Evolutionary conservation across 2,113 vertebrate species (phyloP).

Genomic region (Scortum barcoo): DNA sequence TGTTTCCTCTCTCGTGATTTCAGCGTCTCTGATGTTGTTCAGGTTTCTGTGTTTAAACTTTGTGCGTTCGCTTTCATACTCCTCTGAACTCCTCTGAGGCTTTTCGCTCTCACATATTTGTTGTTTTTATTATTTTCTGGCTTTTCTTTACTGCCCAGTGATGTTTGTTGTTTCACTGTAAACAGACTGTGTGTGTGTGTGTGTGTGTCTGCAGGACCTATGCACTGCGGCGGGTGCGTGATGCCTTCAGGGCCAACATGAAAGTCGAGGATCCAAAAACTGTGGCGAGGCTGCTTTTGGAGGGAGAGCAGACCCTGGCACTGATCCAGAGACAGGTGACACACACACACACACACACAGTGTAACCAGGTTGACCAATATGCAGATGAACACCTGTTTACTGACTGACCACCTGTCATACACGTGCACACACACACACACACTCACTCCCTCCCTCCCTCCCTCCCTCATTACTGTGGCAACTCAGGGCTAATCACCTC

Average conservation of each 20-base stretch:
- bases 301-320: constrained; percentile 86
- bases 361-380: constrained; percentile 50
- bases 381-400: constrained; percentile 74
- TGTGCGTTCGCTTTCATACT: constrained; percentile 10
- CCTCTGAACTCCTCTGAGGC: constrained; percentile 11
- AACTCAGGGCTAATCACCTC: constrained; percentile 65
- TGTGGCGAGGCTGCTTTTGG: constrained; percentile 87
- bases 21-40: neutral
- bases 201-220: constrained; percentile 86
- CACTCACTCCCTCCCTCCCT: no score
- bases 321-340: constrained; percentile 93
- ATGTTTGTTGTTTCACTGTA: neutral
- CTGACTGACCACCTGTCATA: constrained; percentile 54
- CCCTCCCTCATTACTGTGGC: constrained; percentile 33
- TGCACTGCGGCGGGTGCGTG: constrained; percentile 91
- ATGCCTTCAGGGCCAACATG: constrained; percentile 94
- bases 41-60: constrained; percentile 12
- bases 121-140: constrained; percentile 11
- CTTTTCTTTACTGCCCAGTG: neutral
- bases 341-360: constrained; percentile 44
- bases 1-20: no score
- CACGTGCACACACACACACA: constrained; percentile 30
- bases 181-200: neutral
- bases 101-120: constrained; percentile 9
- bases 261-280: constrained; percentile 85